Evolutionary conservation across 2,888 invertebrate genomes (phyloP).

Genomic region (Protodeltote pygarga): DNA sequence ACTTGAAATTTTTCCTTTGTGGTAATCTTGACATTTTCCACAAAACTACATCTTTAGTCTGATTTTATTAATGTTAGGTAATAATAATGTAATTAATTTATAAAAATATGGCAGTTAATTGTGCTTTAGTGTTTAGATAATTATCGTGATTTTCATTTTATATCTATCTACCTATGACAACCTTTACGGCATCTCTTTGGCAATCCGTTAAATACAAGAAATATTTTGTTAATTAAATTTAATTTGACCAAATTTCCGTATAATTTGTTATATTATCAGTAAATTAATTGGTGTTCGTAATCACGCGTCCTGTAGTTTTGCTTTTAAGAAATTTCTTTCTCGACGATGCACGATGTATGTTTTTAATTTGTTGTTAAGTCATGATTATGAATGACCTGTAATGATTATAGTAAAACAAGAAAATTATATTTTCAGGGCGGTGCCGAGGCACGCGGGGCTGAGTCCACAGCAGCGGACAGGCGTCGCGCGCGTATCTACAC

Average conservation of each 20-base stretch:
- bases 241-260: no score
- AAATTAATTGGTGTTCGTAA: no score
- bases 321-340: background rate
- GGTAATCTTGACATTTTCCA: constrained; percentile 1
- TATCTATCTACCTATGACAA: no score
- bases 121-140: no score
- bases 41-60: background rate
- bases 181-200: no score
- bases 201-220: no score
- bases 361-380: constrained; percentile 14
- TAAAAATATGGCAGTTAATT: no score
- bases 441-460: constrained; percentile 81
- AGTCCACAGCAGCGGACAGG: constrained; percentile 65
- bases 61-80: background rate
- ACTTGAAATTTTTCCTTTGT: constrained; percentile 21
- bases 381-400: constrained; percentile 26
- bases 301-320: background rate
- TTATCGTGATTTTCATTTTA: no score
- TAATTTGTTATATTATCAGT: no score
- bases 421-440: constrained; percentile 74
- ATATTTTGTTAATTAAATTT: constrained; percentile 8
- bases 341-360: background rate
- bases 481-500: constrained; percentile 74
- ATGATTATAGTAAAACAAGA: constrained; percentile 37
- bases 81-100: no score